Conservation (phyloP, 2,113 vertebrate species). For the Brienomyrus brachyistius region DNA sequence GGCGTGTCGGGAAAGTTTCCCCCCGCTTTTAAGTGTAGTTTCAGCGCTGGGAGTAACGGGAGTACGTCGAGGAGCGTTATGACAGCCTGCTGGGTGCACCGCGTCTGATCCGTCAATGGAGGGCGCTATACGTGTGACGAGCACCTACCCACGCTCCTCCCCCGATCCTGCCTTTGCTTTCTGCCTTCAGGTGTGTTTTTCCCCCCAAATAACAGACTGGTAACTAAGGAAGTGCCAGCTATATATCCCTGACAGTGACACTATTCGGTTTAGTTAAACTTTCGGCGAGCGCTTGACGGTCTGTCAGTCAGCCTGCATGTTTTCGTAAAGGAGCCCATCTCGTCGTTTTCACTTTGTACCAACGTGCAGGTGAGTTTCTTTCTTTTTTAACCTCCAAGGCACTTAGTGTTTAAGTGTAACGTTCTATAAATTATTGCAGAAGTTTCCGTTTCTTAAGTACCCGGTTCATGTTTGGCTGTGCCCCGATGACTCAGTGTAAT, state of each 20-base stretch:
- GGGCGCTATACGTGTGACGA: not conserved
- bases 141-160: slow-evolving; percentile 16
- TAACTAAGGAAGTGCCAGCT: not conserved
- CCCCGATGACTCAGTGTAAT: not conserved
- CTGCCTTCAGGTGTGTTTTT: not conserved
- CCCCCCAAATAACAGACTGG: not conserved
- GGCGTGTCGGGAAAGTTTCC: not conserved
- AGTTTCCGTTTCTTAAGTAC: not conserved
- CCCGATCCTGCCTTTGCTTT: slow-evolving; percentile 25
- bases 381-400: not conserved
- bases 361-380: slow-evolving; percentile 1
- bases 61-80: not conserved
- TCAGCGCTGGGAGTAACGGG: not conserved
- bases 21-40: not conserved
- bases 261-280: not conserved
- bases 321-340: not conserved
- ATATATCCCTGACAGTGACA: not conserved
- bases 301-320: not conserved
- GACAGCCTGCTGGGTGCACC: not conserved
- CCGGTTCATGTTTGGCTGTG: not conserved
- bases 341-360: not conserved
- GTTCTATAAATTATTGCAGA: not conserved
- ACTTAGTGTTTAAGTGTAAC: not conserved
- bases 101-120: not conserved
- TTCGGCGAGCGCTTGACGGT: not conserved